These are phyloP conservation scores for Scaptomyza caliginosa DNA, from an alignment of 2,888 invertebrate genomes.

Conservation along the genomic window DNA sequence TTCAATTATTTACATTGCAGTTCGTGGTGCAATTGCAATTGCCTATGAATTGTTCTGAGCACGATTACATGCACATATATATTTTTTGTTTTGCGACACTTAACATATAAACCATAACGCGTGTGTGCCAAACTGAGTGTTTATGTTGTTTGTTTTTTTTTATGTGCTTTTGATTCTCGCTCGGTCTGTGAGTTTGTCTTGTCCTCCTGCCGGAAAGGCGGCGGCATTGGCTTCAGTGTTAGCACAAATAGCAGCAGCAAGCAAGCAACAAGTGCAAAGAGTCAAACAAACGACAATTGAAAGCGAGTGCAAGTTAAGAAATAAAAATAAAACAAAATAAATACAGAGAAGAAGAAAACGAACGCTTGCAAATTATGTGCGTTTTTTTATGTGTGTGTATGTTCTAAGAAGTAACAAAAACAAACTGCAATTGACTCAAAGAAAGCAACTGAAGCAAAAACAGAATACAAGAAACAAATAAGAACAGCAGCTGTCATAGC, in stretches of 20 bases:
- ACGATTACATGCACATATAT: conserved; percentile 5
- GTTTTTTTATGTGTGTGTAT: background rate
- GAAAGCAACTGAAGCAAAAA: conserved; percentile 17
- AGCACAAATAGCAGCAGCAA: conserved; percentile 33
- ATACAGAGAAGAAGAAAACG: conserved; percentile 12
- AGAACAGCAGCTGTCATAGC: conserved; percentile 57
- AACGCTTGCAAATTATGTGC: conserved; percentile 17
- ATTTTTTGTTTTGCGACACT: conserved; percentile 38
- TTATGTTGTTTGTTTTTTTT: conserved; percentile 28
- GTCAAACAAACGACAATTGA: conserved; percentile 26
- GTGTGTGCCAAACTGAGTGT: conserved; percentile 24
- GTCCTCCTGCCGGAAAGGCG: conserved; percentile 27
- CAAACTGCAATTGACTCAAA: conserved; percentile 26
- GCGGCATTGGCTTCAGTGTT: conserved; percentile 15
- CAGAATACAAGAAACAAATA: conserved; percentile 21
- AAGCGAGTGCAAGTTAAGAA: conserved; percentile 25
- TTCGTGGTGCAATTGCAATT: conserved; percentile 22
- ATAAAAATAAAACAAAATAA: conserved; percentile 4
- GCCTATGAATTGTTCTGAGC: conserved; percentile 8
- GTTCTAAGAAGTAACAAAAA: conserved; percentile 31
- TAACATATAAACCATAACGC: conserved; percentile 2
- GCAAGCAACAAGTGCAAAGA: conserved; percentile 48
- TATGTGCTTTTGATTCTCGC: conserved; percentile 23
- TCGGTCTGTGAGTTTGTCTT: conserved; percentile 9
- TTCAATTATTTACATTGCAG: conserved; percentile 20